Conservation (phyloP, 1,140 invertebrate genomes). For the Drosophila pruinosa region DNA sequence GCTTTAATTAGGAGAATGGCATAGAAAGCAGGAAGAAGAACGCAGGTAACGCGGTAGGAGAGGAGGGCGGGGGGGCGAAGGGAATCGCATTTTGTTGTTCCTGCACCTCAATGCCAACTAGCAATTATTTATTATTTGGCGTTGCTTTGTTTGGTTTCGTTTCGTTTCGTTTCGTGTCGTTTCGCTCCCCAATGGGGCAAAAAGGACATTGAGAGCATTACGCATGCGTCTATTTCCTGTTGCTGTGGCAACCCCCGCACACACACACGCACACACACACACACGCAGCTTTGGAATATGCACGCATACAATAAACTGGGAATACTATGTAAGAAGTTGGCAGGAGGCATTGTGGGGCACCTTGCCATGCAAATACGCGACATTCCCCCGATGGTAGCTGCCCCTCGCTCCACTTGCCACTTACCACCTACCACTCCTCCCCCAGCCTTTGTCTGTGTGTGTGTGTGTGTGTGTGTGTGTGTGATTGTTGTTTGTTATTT, state of each 20-base stretch:
- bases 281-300: slow-evolving; percentile 68
- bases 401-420: neutral
- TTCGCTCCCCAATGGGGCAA: slow-evolving; percentile 27
- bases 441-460: slow-evolving; percentile 21
- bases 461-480: slow-evolving; percentile 29
- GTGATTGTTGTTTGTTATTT: slow-evolving; percentile 68
- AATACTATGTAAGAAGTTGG: slow-evolving; percentile 47
- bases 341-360: slow-evolving; percentile 3
- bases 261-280: slow-evolving; percentile 40
- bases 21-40: slow-evolving; percentile 10
- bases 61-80: neutral
- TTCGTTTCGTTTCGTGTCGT: neutral
- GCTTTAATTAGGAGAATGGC: slow-evolving; percentile 67
- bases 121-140: slow-evolving; percentile 80
- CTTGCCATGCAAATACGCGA: slow-evolving; percentile 68
- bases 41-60: too few species aligned
- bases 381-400: slow-evolving; percentile 46
- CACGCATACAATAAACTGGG: slow-evolving; percentile 77
- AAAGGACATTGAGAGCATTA: slow-evolving; percentile 46
- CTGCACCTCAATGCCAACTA: slow-evolving; percentile 74
- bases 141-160: slow-evolving; percentile 66
- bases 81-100: slow-evolving; percentile 14
- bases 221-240: slow-evolving; percentile 79
- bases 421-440: too few species aligned
- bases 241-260: slow-evolving; percentile 76